Evolutionary conservation across 2,888 invertebrate genomes (phyloP).

Genomic region (Nematopogon swammerdamellus): DNA sequence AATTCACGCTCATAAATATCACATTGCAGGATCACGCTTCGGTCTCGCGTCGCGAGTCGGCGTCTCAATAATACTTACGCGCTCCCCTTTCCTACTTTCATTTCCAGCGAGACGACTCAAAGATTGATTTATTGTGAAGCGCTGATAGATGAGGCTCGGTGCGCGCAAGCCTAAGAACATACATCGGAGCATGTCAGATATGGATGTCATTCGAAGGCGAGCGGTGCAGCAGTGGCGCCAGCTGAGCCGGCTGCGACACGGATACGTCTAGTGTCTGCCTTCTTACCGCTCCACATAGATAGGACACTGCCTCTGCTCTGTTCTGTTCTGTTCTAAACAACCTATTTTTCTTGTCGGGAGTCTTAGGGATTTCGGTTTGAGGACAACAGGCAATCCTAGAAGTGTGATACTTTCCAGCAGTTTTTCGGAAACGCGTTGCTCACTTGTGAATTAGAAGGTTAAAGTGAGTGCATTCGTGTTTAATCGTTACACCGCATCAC

Average conservation of each 20-base stretch:
- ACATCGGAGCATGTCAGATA: neutral
- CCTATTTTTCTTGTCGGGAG: no score
- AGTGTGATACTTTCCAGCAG: no score
- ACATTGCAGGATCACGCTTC: neutral
- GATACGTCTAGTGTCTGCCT: neutral
- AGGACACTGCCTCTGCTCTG: no score
- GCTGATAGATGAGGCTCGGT: neutral
- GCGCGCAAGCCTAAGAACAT: neutral
- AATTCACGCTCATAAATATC: neutral
- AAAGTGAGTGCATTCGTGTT: no score
- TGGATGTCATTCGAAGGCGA: neutral
- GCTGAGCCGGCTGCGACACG: neutral
- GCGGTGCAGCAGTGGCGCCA: neutral
- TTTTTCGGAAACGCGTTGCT: no score
- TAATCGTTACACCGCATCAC: no score
- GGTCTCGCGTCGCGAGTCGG: neutral
- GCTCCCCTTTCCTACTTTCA: neutral
- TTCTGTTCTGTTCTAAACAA: no score
- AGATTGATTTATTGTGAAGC: neutral
- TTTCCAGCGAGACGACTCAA: neutral
- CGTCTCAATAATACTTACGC: neutral
- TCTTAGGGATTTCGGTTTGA: no score
- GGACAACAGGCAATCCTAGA: no score
- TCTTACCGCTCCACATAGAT: neutral
- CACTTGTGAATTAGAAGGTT: no score